Conservation (phyloP, 2,888 invertebrate genomes). For the Thysanoteuthis rhombus region DNA sequence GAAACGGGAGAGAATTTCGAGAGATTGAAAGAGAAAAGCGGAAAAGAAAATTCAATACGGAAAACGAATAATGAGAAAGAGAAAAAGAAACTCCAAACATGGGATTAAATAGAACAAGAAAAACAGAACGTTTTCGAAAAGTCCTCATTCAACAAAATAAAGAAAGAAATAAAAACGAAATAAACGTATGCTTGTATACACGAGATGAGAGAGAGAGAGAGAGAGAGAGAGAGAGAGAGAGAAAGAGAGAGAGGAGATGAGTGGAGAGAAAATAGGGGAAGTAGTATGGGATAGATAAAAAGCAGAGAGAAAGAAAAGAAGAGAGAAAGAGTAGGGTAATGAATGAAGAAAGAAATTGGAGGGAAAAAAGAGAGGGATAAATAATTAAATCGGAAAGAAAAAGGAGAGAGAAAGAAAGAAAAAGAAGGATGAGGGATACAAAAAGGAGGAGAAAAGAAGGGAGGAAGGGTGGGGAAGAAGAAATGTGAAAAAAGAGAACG, state of each 20-base stretch:
- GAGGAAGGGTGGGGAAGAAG: background rate
- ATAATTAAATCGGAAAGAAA: too few relatives aligned
- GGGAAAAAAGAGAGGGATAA: too few relatives aligned
- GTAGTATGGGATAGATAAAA: background rate
- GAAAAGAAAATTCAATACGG: background rate
- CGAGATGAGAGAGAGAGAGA: background rate
- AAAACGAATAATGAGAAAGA: background rate
- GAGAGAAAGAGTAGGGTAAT: too few relatives aligned
- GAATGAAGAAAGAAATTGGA: too few relatives aligned
- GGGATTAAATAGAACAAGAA: too few relatives aligned
- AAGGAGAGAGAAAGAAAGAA: too few relatives aligned
- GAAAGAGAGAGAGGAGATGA: background rate
- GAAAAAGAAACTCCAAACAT: background rate
- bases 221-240: background rate
- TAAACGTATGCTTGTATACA: too few relatives aligned
- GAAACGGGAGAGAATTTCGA: background rate
- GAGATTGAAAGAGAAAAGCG: too few relatives aligned
- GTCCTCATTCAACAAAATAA: too few relatives aligned
- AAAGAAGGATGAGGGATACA: background rate
- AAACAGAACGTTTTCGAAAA: too few relatives aligned
- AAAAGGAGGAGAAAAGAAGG: background rate
- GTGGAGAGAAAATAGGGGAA: accelerated
- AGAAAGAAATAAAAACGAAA: too few relatives aligned
- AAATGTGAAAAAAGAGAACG: accelerated
- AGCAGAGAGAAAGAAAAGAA: background rate